Conservation (phyloP, 2,113 vertebrate species). For the Tinamus guttatus region DNA sequence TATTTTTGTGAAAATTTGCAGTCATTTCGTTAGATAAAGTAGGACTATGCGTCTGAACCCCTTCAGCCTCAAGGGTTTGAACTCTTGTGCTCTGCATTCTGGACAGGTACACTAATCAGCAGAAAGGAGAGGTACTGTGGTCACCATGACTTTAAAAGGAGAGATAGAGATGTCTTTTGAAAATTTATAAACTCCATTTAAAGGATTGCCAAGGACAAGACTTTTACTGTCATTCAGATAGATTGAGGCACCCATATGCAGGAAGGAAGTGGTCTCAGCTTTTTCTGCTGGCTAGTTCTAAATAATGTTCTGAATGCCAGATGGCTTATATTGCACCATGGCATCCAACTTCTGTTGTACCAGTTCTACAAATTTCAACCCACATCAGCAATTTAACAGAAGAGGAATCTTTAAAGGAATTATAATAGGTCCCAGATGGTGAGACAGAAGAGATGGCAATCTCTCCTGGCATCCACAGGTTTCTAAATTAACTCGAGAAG, state of each 20-base stretch:
- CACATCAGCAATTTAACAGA: not conserved
- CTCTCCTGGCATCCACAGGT: not conserved
- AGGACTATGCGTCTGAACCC: not conserved
- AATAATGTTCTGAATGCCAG: not conserved
- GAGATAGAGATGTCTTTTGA: not conserved
- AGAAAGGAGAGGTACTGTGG: not conserved
- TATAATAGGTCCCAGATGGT: not conserved
- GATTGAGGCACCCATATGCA: not conserved
- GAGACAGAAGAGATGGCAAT: not conserved
- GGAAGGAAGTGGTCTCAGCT: not conserved
- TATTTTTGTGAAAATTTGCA: not conserved
- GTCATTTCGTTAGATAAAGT: not conserved
- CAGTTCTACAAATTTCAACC: not conserved
- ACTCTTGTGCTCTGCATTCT: not conserved
- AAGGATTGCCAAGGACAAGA: not conserved
- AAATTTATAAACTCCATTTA: not conserved
- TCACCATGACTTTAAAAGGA: not conserved
- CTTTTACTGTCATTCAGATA: not conserved
- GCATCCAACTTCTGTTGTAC: not conserved
- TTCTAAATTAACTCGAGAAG: not conserved
- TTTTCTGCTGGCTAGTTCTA: not conserved
- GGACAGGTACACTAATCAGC: not conserved
- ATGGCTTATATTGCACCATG: not conserved
- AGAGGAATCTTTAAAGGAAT: not conserved
- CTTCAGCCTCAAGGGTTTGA: not conserved